These are phyloP conservation scores for Crypturellus undulatus DNA, from an alignment of 2,113 vertebrate genomes.

Conservation along the genomic window DNA sequence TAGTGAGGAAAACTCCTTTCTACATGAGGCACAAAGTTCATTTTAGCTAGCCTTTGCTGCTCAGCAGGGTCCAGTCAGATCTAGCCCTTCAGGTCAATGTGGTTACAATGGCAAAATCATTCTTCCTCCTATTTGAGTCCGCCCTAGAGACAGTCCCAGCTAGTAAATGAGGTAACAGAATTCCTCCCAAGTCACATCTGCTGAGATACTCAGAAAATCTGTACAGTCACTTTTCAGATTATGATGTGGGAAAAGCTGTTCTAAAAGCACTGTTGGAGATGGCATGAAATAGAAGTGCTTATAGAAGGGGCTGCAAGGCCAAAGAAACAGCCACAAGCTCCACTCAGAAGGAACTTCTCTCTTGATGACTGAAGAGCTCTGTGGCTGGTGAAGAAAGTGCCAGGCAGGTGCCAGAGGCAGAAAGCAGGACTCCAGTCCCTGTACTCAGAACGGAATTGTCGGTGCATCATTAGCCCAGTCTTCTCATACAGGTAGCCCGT, in stretches of 20 bases:
- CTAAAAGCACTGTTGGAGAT: neutral
- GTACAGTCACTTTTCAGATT: neutral
- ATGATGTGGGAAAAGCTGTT: neutral
- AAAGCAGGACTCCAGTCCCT: neutral
- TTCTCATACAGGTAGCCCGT: neutral
- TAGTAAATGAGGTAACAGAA: neutral
- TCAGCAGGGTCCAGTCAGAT: neutral
- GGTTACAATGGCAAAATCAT: neutral
- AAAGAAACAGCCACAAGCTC: neutral
- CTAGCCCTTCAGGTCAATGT: neutral
- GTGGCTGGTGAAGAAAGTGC: neutral
- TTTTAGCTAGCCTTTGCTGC: neutral
- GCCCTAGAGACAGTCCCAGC: neutral
- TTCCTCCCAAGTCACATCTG: neutral
- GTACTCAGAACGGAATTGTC: neutral
- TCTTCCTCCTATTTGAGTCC: neutral
- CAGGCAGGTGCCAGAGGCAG: neutral
- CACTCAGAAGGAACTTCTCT: neutral
- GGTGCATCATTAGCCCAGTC: neutral
- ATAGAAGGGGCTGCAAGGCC: neutral
- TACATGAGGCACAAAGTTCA: neutral
- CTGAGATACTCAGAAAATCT: neutral
- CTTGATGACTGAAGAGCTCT: neutral
- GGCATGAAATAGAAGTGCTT: neutral
- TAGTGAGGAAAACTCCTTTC: neutral